These are phyloP conservation scores for Acanthurus leucopareius DNA, from an alignment of 2,797 vertebrate species.

Conservation along the genomic window DNA sequence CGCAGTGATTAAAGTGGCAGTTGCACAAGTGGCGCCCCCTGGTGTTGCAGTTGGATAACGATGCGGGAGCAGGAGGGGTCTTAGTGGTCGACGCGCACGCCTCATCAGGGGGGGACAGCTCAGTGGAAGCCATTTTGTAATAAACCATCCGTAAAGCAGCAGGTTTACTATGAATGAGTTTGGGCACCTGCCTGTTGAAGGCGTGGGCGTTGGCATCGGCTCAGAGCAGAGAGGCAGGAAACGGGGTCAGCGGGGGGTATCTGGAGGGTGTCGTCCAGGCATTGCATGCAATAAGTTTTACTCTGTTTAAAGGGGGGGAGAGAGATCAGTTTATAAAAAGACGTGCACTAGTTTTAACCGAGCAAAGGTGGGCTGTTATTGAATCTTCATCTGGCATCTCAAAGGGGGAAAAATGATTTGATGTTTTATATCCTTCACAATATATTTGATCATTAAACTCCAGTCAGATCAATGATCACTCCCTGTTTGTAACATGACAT, in stretches of 20 bases:
- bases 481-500: constrained; percentile 71
- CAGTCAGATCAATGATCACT: constrained; percentile 46
- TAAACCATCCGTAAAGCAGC: constrained; percentile 89
- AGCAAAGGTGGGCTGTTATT: constrained; percentile 45
- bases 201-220: constrained; percentile 75
- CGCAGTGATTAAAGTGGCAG: neutral
- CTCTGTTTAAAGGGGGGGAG: constrained; percentile 30
- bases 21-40: constrained; percentile 45
- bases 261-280: constrained; percentile 61
- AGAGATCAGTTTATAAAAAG: constrained; percentile 41
- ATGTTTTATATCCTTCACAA: constrained; percentile 29
- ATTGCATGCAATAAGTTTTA: constrained; percentile 75
- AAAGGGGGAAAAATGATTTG: constrained; percentile 6
- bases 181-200: constrained; percentile 84
- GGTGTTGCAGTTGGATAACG: constrained; percentile 8
- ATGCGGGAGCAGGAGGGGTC: constrained; percentile 9
- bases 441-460: constrained; percentile 43
- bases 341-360: constrained; percentile 65
- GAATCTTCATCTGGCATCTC: constrained; percentile 50
- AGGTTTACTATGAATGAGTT: constrained; percentile 92
- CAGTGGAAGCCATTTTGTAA: constrained; percentile 88
- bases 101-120: constrained; percentile 79
- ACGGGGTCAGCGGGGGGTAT: neutral
- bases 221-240: constrained; percentile 9
- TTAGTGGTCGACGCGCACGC: constrained; percentile 72